Evolutionary conservation across 2,888 invertebrate species (phyloP).

Genomic region (Biston stratarius): DNA sequence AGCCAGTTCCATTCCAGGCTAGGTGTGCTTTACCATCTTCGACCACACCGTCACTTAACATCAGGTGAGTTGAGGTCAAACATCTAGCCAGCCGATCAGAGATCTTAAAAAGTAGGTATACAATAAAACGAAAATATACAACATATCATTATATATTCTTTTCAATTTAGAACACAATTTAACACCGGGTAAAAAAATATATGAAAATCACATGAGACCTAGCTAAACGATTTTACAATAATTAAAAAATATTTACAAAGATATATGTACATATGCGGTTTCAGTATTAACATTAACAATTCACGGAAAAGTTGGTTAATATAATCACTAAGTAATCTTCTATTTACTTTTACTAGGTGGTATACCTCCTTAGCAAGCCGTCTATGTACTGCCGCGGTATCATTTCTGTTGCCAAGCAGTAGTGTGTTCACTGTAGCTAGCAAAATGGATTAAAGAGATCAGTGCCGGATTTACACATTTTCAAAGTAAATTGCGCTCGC

Average conservation of each 20-base stretch:
- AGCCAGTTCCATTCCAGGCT: too few relatives aligned
- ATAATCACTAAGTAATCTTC: conserved; percentile 9
- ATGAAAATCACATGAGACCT: conserved; percentile 32
- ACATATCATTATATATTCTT: conserved; percentile 31
- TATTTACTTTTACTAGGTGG: not conserved
- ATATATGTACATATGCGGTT: conserved; percentile 33
- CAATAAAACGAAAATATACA: conserved; percentile 25
- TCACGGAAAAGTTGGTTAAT: conserved; percentile 11
- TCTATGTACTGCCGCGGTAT: too few relatives aligned
- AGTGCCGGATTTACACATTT: too few relatives aligned
- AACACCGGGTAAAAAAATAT: conserved; percentile 39
- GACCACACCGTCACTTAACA: too few relatives aligned
- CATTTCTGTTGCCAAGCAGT: too few relatives aligned
- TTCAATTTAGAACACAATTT: conserved; percentile 40
- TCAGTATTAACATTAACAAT: conserved; percentile 12
- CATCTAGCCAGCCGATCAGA: too few relatives aligned
- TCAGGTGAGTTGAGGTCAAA: too few relatives aligned
- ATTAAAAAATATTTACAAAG: conserved; percentile 41
- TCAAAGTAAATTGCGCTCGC: too few relatives aligned
- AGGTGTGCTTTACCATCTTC: too few relatives aligned
- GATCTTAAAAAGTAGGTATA: too few relatives aligned
- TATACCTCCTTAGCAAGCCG: not conserved
- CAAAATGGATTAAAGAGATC: too few relatives aligned
- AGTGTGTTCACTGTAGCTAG: too few relatives aligned
- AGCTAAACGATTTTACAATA: conserved; percentile 35